Evolutionary conservation across 2,888 invertebrate species (phyloP).

Genomic region (Cephus spinipes): DNA sequence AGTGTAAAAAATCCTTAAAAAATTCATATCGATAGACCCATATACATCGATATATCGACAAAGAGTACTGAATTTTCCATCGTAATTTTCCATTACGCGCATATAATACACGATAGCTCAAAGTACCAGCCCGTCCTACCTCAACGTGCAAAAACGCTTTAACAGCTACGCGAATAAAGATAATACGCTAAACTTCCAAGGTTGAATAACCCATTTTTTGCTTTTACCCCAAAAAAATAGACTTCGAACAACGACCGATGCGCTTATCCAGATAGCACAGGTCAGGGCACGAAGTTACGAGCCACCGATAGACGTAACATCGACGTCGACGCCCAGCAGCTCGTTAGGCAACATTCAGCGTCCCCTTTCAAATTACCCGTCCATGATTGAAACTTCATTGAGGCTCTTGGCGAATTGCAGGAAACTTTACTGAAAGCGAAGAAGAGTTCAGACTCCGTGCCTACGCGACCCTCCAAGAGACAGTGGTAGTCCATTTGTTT

Average conservation of each 20-base stretch:
- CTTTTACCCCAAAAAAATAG: no score
- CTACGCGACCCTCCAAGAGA: neutral
- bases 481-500: neutral
- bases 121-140: neutral
- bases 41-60: no score
- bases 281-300: neutral
- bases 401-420: constrained; percentile 30
- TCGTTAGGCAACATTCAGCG: constrained; percentile 37
- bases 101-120: neutral
- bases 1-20: no score
- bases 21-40: no score
- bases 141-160: neutral
- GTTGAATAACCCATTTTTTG: neutral
- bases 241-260: constrained; percentile 3
- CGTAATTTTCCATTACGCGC: neutral
- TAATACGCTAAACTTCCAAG: neutral
- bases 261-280: neutral
- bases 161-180: neutral
- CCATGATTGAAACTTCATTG: constrained; percentile 40
- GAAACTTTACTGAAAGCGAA: constrained; percentile 23
- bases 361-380: constrained; percentile 34
- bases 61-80: neutral
- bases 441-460: neutral
- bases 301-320: neutral
- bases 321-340: neutral